Conservation (phyloP, 2,113 vertebrate species). For the Tachysurus fulvidraco region DNA sequence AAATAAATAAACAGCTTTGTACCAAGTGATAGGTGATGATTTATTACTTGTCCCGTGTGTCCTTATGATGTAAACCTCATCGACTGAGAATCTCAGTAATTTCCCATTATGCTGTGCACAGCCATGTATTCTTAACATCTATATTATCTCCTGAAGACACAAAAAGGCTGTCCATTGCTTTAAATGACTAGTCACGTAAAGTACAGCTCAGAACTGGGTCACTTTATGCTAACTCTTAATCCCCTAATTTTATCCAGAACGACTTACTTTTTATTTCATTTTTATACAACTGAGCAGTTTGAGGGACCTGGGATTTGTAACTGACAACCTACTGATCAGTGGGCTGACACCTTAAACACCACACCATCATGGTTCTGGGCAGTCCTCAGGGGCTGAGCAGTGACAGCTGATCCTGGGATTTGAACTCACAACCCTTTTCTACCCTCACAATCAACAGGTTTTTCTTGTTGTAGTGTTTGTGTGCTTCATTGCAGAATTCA, state of each 20-base stretch:
- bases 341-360: too few species aligned
- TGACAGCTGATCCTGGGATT: too few species aligned
- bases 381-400: too few species aligned
- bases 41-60: background rate
- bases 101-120: background rate
- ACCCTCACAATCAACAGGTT: background rate
- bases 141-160: background rate
- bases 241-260: background rate
- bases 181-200: background rate
- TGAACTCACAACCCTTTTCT: too few species aligned
- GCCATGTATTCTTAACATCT: background rate
- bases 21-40: background rate
- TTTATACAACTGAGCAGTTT: too few species aligned
- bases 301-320: too few species aligned
- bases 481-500: too few species aligned
- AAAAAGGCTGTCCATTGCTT: too few species aligned
- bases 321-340: too few species aligned
- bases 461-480: background rate
- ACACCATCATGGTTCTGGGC: too few species aligned
- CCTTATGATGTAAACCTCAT: background rate
- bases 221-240: background rate
- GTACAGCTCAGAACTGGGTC: background rate
- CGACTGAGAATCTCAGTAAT: background rate
- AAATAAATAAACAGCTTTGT: too few species aligned
- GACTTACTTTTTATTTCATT: too few species aligned